phyloP scores from a whole-genome alignment of 2,113 vertebrate species.

The Oreotrochilus melanogaster region DNA sequence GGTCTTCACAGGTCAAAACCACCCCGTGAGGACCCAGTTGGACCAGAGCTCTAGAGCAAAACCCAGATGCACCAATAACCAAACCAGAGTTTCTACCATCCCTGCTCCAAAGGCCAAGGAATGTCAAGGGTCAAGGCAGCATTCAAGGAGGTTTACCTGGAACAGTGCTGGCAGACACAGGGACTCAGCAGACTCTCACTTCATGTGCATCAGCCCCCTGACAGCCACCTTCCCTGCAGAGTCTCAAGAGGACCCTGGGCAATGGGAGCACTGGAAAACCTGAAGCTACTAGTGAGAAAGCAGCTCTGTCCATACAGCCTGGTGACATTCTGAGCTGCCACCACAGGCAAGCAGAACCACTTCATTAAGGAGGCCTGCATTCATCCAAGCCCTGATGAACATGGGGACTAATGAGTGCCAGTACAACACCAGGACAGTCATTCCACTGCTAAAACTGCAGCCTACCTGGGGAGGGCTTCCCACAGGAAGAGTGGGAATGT shows the following conservation, averaged over 20 bases:
- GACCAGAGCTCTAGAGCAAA: neutral
- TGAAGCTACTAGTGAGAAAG: neutral
- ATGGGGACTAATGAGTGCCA: neutral
- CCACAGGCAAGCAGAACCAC: neutral
- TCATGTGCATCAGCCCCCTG: neutral
- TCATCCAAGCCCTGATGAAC: neutral
- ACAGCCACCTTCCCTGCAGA: neutral
- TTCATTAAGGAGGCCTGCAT: neutral
- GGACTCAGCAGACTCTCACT: neutral
- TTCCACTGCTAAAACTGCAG: neutral
- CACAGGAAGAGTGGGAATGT: neutral
- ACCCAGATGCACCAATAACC: neutral
- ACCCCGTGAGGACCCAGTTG: neutral
- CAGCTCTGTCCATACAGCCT: accelerated
- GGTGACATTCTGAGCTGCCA: neutral
- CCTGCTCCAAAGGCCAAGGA: neutral
- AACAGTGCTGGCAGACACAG: neutral
- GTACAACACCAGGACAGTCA: neutral
- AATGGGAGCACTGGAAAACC: neutral
- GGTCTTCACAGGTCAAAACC: neutral
- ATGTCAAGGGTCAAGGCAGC: neutral
- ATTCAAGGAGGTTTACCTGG: neutral
- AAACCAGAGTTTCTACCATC: neutral
- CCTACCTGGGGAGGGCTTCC: neutral
- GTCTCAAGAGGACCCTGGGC: neutral